Conservation (phyloP, 1,140 invertebrate genomes). For the Palaemon carinicauda region DNA sequence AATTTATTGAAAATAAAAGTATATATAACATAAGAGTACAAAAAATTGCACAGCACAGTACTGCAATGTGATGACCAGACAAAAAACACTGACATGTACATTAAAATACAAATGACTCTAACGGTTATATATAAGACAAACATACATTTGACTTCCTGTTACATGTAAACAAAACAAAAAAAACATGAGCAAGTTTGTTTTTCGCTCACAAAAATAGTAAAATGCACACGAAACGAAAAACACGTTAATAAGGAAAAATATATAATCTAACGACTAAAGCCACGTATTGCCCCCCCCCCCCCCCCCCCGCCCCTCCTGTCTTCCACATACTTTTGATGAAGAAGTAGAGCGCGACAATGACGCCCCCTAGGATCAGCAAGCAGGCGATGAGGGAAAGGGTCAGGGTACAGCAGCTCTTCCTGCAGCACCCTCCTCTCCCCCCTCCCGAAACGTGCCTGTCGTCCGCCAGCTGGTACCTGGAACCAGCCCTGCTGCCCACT, state of each 20-base stretch:
- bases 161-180: too few relatives aligned
- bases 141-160: too few relatives aligned
- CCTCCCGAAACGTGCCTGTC: neutral
- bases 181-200: too few relatives aligned
- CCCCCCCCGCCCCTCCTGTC: neutral
- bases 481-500: slow-evolving; percentile 13
- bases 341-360: slow-evolving; percentile 70
- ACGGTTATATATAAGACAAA: too few relatives aligned
- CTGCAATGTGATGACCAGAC: too few relatives aligned
- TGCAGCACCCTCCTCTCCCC: slow-evolving; percentile 19
- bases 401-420: slow-evolving; percentile 54
- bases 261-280: neutral
- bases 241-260: neutral
- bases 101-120: too few relatives aligned
- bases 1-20: too few relatives aligned
- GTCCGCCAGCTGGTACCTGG: slow-evolving; percentile 39
- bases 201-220: too few relatives aligned
- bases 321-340: slow-evolving; percentile 72
- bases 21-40: too few relatives aligned
- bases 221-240: neutral
- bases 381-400: slow-evolving; percentile 53
- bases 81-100: too few relatives aligned
- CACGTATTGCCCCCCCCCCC: too few relatives aligned
- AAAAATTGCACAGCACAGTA: too few relatives aligned
- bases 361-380: slow-evolving; percentile 65